phyloP scores from a whole-genome alignment of 2,888 invertebrate genomes.

The Ophioninae sp. region DNA sequence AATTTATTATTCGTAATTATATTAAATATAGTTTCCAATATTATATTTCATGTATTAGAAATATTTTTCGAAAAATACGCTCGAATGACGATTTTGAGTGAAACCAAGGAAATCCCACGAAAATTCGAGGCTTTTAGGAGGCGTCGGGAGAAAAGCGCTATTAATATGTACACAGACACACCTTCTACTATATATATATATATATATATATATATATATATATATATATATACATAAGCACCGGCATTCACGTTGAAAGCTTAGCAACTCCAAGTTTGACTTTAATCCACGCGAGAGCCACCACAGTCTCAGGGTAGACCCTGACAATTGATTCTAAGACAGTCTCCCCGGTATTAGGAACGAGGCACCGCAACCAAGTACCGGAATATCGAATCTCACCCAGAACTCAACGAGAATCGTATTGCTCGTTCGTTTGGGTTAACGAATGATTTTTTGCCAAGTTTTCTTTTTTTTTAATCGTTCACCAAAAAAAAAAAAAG shows the following conservation, averaged over 20 bases:
- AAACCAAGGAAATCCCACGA: slow-evolving; percentile 67
- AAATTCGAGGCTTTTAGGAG: slow-evolving; percentile 73
- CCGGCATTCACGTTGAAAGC: slow-evolving; percentile 61
- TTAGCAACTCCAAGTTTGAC: slow-evolving; percentile 78
- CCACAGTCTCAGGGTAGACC: slow-evolving; percentile 72
- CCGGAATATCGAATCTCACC: slow-evolving; percentile 1
- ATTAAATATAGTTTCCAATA: too few species aligned
- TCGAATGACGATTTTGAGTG: slow-evolving; percentile 58
- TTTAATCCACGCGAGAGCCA: slow-evolving; percentile 80
- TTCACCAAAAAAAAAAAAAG: too few species aligned
- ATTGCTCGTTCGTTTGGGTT: background rate
- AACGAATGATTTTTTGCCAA: background rate
- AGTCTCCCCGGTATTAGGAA: slow-evolving; percentile 48
- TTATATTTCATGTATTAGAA: too few species aligned
- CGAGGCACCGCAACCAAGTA: slow-evolving; percentile 5
- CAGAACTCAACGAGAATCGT: background rate
- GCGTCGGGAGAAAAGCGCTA: slow-evolving; percentile 1
- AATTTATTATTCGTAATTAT: too few species aligned
- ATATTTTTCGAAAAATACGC: background rate
- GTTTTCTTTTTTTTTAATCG: too few species aligned
- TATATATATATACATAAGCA: slow-evolving; percentile 10
- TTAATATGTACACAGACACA: slow-evolving; percentile 15
- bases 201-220: slow-evolving; percentile 40
- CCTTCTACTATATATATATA: background rate
- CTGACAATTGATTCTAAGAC: slow-evolving; percentile 78